Evolutionary conservation across 2,888 invertebrate species (phyloP).

Genomic region (Eustalomyia histrio): DNA sequence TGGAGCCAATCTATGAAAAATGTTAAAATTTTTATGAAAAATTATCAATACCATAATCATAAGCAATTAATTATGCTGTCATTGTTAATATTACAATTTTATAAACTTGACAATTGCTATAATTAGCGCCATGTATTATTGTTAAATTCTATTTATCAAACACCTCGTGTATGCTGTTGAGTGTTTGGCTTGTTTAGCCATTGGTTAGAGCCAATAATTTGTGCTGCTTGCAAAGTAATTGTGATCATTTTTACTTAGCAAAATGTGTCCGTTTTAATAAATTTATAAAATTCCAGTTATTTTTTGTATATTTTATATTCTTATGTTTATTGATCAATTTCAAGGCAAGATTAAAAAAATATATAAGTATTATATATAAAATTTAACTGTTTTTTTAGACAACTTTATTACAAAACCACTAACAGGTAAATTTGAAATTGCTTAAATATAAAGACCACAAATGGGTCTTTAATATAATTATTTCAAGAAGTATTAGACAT

Average conservation of each 20-base stretch:
- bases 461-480: too few species aligned
- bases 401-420: too few species aligned
- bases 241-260: neutral
- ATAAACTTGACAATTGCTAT: constrained; percentile 1
- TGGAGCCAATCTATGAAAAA: too few species aligned
- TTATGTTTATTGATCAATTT: neutral
- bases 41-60: constrained; percentile 2
- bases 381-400: too few species aligned
- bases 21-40: too few species aligned
- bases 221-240: neutral
- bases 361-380: too few species aligned
- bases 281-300: too few species aligned
- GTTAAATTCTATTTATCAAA: constrained; percentile 1
- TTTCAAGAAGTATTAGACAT: too few species aligned
- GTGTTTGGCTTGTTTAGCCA: neutral
- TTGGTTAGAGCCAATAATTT: neutral
- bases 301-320: too few species aligned
- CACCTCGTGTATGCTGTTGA: neutral
- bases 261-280: neutral
- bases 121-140: constrained; percentile 11
- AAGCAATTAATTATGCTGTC: constrained; percentile 13
- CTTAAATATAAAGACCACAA: too few species aligned
- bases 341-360: neutral
- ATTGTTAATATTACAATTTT: neutral
- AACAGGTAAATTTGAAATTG: too few species aligned